Percentiles rank a stretch among this genome's conserved stretches.
phyloP scores from a whole-genome alignment of 1,140 invertebrate species.

The Nasonia longicornis region DNA sequence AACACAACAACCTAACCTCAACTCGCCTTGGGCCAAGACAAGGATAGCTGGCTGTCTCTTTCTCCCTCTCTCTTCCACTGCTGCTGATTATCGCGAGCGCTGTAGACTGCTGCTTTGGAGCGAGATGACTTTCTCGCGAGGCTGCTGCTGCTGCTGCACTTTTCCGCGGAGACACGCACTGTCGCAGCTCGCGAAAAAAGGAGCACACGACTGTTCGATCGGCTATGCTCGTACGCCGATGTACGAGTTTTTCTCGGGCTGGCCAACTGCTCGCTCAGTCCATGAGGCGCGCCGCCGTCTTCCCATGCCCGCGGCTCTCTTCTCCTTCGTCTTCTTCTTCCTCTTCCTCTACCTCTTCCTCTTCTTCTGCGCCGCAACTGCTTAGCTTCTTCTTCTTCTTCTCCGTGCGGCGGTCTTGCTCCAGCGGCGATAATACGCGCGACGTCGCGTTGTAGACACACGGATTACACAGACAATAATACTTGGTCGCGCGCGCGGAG shows the following conservation, averaged over 20 bases:
- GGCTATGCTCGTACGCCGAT: background rate
- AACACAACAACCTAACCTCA: slow-evolving; percentile 47
- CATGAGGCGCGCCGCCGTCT: slow-evolving; percentile 24
- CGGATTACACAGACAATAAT: slow-evolving; percentile 7
- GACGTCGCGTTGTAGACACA: background rate
- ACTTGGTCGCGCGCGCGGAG: background rate
- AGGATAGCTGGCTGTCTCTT: slow-evolving; percentile 19
- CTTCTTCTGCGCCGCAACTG: background rate
- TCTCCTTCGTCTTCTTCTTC: background rate
- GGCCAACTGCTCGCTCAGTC: slow-evolving; percentile 6
- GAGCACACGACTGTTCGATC: slow-evolving; percentile 25
- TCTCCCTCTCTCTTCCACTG: slow-evolving; percentile 32
- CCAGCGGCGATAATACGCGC: background rate
- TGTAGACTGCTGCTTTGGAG: background rate
- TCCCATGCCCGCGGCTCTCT: slow-evolving; percentile 19
- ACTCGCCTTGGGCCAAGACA: slow-evolving; percentile 17
- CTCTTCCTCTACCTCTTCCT: slow-evolving; percentile 23
- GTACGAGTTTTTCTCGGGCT: background rate
- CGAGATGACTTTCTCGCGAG: background rate
- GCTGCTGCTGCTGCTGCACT: background rate
- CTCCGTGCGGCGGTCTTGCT: background rate
- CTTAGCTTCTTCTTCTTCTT: slow-evolving; percentile 3
- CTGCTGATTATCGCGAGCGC: slow-evolving; percentile 4
- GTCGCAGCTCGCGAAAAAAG: background rate
- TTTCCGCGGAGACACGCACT: background rate